Conservation (phyloP, 2,113 vertebrate genomes). For the Castor canadensis region DNA sequence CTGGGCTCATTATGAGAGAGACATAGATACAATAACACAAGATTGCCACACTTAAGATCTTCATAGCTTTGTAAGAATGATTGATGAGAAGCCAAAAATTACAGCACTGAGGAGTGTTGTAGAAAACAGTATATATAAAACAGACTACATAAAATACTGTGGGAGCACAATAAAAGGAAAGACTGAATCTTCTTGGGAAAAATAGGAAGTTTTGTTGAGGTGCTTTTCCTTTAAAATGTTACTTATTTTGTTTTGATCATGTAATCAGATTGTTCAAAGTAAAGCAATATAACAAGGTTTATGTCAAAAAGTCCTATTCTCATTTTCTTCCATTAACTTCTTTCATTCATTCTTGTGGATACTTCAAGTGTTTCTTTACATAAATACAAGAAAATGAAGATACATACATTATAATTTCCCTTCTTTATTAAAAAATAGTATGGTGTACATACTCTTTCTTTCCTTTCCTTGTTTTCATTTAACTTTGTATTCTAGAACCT, state of each 20-base stretch:
- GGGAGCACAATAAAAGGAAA: not conserved
- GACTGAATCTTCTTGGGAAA: not conserved
- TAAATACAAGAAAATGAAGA: conserved; percentile 22
- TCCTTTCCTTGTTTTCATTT: not conserved
- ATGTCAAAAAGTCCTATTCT: not conserved
- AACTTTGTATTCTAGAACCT: not conserved
- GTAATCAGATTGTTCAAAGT: not conserved
- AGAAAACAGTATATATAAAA: not conserved
- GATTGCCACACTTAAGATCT: not conserved
- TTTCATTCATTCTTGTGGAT: not conserved
- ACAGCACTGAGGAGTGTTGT: not conserved
- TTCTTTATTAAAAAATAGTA: no score
- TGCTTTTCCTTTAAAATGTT: not conserved
- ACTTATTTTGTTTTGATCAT: not conserved
- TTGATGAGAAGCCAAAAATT: not conserved
- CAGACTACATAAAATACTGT: not conserved
- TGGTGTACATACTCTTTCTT: not conserved
- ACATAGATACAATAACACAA: not conserved
- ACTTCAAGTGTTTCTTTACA: not conserved
- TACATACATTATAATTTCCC: not conserved
- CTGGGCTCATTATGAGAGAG: not conserved
- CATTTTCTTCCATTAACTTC: not conserved
- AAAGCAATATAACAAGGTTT: conserved; percentile 2
- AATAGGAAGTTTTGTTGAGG: not conserved
- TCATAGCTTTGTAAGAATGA: not conserved